Evolutionary conservation across 2,797 vertebrate genomes (phyloP), one percentile per base, ranked within the genome.

Genomic region (Iguana delicatissima): DNA sequence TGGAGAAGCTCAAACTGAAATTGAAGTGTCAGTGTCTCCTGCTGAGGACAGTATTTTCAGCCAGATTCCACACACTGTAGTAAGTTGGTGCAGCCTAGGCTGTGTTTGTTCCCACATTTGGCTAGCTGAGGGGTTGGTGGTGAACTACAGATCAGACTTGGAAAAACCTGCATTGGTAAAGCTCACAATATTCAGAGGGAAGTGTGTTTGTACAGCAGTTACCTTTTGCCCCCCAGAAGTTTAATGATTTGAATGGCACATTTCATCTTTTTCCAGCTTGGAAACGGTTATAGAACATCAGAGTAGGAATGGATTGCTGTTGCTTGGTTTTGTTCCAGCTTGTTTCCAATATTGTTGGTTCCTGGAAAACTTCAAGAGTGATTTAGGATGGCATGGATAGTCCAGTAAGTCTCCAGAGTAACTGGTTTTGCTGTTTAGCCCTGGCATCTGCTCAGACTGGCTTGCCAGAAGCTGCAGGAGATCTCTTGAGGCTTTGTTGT

Each of bases 201-300:
- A 14, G 26, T n/a, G 18, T 50, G 12, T 59, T 74, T 74, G 82
- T 76, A 12, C 26, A 64, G 46, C 38, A 50, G n/a, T 46, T 90
- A 82, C 26, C 16, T 22, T 59, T 83, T 67, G 9, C 42, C 8
- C 24, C 24, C 22, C 32, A 67, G 42, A 32, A 52, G 32, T 67
- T 69, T n/a, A 52, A 10, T 38, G 29, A 24, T 72, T 80, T 55
- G 42, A 87, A 67, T 20, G 38, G 29, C 46, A 62, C 42, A 20
- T 80, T 86, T 90, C 20, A 24, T 26, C 6, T 87, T 84, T 91
- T 69, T 55, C 72, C 35, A n/a, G 32, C 59, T 91, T 67, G 42
- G n/a, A 55, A 80, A 85, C 12, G 18, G 55, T 38, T 74, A 38
- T 35, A 55, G 20, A 69, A 88, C 69, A 69, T 10, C 35, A 16